Percentiles rank a stretch among this genome's conserved stretches.
Evolutionary conservation across 2,888 invertebrate species (phyloP).

Genomic region (Volucella bombylans): DNA sequence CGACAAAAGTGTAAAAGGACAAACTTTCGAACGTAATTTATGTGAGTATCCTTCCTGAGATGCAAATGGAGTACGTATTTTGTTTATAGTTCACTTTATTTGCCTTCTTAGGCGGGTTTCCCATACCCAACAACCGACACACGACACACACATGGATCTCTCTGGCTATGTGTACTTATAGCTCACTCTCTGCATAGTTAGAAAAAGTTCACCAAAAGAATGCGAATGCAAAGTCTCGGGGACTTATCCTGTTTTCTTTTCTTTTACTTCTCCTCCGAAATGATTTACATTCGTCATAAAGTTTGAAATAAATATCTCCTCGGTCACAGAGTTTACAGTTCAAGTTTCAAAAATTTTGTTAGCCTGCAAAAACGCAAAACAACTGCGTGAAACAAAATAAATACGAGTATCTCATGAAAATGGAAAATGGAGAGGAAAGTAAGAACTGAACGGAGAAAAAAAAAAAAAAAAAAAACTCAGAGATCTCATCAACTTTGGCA

Average conservation of each 20-base stretch:
- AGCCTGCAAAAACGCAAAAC: slow-evolving; percentile 26
- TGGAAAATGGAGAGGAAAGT: no score
- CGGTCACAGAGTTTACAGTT: slow-evolving; percentile 28
- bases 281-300: slow-evolving; percentile 60
- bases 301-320: slow-evolving; percentile 52
- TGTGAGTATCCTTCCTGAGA: slow-evolving; percentile 59
- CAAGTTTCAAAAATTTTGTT: slow-evolving; percentile 5
- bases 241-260: not conserved
- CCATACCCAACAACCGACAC: slow-evolving; percentile 9
- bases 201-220: slow-evolving; percentile 26
- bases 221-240: slow-evolving; percentile 24
- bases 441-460: no score
- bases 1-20: slow-evolving; percentile 32
- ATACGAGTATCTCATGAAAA: not conserved
- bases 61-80: slow-evolving; percentile 60
- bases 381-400: slow-evolving; percentile 2
- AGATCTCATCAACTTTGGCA: slow-evolving; percentile 50
- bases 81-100: slow-evolving; percentile 65
- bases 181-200: slow-evolving; percentile 40
- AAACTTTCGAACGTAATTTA: slow-evolving; percentile 68
- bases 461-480: slow-evolving; percentile 1
- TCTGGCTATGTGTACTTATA: not conserved
- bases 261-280: slow-evolving; percentile 3
- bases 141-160: not conserved
- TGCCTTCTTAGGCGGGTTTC: slow-evolving; percentile 27